These are phyloP conservation scores for Lepidotrigona ventralis DNA, from an alignment of 1,140 invertebrate species.

Conservation along the genomic window DNA sequence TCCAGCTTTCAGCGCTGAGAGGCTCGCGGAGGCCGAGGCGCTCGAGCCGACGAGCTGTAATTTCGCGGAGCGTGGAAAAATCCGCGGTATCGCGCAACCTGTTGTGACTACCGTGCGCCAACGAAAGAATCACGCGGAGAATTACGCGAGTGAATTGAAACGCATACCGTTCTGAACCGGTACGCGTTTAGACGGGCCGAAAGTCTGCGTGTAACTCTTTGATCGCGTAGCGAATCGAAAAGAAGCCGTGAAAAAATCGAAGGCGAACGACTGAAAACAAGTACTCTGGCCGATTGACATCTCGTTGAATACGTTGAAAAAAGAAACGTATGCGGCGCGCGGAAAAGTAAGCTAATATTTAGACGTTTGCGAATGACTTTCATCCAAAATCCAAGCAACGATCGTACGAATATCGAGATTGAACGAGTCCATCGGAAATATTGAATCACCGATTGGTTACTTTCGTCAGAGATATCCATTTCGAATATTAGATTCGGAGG, in stretches of 20 bases:
- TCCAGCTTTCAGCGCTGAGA: constrained; percentile 43
- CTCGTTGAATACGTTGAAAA: constrained; percentile 17
- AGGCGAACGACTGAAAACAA: constrained; percentile 25
- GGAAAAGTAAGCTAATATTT: not conserved
- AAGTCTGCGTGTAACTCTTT: not conserved
- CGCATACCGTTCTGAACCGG: not conserved
- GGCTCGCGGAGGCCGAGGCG: constrained; percentile 6
- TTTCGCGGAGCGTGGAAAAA: constrained; percentile 54
- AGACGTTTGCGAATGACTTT: not conserved
- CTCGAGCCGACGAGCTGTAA: constrained; percentile 47
- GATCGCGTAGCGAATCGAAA: constrained; percentile 14
- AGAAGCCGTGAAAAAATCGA: not conserved
- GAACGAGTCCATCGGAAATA: not conserved
- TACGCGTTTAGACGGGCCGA: constrained; percentile 31
- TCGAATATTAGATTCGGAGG: not conserved
- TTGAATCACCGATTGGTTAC: not conserved
- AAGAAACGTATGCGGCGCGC: not conserved
- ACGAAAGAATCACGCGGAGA: constrained; percentile 39
- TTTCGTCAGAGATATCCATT: not conserved
- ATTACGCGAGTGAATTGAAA: constrained; percentile 43
- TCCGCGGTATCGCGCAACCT: constrained; percentile 33
- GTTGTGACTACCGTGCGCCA: constrained; percentile 23
- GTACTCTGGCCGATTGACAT: constrained; percentile 36
- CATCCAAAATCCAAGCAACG: not conserved
- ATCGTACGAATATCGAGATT: not conserved